Percentiles rank a stretch among this genome's conserved stretches.
Evolutionary conservation across 1,140 invertebrate genomes (phyloP).

Genomic region (Chironomus striatipennis): DNA sequence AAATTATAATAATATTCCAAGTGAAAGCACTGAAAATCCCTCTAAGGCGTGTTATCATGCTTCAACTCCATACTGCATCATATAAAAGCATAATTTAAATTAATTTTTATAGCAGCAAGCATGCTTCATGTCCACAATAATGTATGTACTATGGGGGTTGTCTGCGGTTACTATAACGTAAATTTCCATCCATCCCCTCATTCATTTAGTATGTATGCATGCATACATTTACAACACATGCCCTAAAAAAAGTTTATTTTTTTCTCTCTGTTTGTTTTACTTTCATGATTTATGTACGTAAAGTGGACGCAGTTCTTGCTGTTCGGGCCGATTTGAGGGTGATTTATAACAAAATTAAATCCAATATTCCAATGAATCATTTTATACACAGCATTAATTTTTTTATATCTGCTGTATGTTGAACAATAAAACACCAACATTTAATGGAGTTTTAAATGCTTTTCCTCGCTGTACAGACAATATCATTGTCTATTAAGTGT

Average conservation of each 20-base stretch:
- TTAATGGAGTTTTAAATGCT: too few species aligned
- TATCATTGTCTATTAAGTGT: background rate
- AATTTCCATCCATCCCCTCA: background rate
- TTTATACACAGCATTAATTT: background rate
- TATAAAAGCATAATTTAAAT: background rate
- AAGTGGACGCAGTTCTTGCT: background rate
- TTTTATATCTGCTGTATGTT: too few species aligned
- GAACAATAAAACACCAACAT: too few species aligned
- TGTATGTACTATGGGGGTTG: background rate
- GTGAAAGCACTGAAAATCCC: background rate
- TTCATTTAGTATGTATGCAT: background rate
- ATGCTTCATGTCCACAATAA: background rate
- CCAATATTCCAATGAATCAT: background rate
- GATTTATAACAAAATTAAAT: slow-evolving; percentile 15
- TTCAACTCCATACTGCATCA: background rate
- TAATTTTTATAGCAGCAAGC: background rate
- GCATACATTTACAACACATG: too few species aligned
- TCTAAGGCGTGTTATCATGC: background rate
- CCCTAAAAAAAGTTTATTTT: too few species aligned
- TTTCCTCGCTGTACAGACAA: too few species aligned
- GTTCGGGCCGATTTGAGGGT: background rate
- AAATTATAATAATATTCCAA: too few species aligned
- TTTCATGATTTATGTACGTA: slow-evolving; percentile 7
- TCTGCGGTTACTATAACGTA: background rate
- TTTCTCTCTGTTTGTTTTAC: background rate